These are phyloP conservation scores for Chionoecetes opilio DNA, from an alignment of 1,140 invertebrate species.

Conservation along the genomic window DNA sequence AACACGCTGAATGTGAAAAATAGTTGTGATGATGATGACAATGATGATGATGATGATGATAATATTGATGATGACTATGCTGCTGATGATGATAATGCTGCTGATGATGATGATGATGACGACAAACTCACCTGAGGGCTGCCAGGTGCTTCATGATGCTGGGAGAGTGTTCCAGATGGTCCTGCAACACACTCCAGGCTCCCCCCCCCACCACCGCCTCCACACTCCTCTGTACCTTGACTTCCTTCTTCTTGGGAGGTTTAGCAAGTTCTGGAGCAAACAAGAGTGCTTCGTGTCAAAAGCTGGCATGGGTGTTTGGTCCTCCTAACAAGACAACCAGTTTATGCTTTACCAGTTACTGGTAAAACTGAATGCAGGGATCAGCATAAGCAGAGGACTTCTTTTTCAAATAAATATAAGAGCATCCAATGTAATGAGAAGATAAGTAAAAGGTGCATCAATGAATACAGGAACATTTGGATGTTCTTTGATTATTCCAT, in stretches of 20 bases:
- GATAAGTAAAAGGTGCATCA: background rate
- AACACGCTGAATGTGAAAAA: no score
- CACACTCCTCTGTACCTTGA: background rate
- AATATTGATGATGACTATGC: no score
- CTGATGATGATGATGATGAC: no score
- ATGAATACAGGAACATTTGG: background rate
- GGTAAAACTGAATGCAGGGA: no score
- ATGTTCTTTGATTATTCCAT: background rate
- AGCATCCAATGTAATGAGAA: background rate
- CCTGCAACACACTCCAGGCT: slow-evolving; percentile 56
- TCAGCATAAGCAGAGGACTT: background rate
- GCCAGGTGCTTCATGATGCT: slow-evolving; percentile 52
- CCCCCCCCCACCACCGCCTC: slow-evolving; percentile 49
- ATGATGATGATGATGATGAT: no score
- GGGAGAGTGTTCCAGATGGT: slow-evolving; percentile 45
- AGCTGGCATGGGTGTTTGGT: no score
- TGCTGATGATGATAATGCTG: no score
- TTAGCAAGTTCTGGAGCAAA: slow-evolving; percentile 36
- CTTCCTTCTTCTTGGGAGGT: slow-evolving; percentile 42
- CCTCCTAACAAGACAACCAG: no score
- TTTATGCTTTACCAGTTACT: no score
- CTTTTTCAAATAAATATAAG: background rate
- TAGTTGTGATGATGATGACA: no score
- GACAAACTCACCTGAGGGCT: background rate
- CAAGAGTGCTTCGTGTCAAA: background rate